Evolutionary conservation across 30 jellyfish, hydroid and myxozoan genomes (phyloP), one percentile per base, ranked within the genome.

Genomic region (Pelagia noctiluca): DNA sequence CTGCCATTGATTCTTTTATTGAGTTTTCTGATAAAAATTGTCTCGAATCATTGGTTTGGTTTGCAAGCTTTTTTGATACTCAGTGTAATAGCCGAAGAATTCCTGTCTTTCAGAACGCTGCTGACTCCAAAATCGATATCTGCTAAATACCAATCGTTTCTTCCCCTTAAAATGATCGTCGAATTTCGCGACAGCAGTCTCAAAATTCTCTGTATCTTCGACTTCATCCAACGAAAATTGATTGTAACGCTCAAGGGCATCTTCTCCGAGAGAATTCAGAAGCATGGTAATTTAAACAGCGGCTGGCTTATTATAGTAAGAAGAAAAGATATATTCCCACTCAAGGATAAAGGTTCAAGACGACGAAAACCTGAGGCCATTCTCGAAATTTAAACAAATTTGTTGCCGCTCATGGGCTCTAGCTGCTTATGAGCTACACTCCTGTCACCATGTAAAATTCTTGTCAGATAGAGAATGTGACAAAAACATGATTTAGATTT

Each of bases 31-130:
- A n/a, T n/a, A n/a, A n/a, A 63, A 30, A 23, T 63, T 63, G 76
- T 63, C 53, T 3, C 76, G 76, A 21, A 63, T 26, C 76, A 63
- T 63, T 26, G 53, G 50, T 24, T 22, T 63, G 76, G 32, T 26
- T 63, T 63, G 76, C 76, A 8, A 63, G 48, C 76, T 63, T 63
- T 63, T 63, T 5, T 63, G 32, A n/a, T n/a, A 11, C 19, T 8
- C 48, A 30, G 76, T 18, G 22, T 5, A 30, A 30, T 21, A 63
- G 32, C 32, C 76, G 53, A 63, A 16, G 32, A 63, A 63, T 26
- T 63, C 76, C 76, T 63, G 76, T 8, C 76, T 50, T 50, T 63
- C 76, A 3, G 76, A 26, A 21, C 36, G 76, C 76, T 63, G 57
- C 16, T 63, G 53, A 63, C 76, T 63, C 48, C 76, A 63, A 18